Evolutionary conservation across 1,140 invertebrate species (phyloP).

Genomic region (Magallana gigas): DNA sequence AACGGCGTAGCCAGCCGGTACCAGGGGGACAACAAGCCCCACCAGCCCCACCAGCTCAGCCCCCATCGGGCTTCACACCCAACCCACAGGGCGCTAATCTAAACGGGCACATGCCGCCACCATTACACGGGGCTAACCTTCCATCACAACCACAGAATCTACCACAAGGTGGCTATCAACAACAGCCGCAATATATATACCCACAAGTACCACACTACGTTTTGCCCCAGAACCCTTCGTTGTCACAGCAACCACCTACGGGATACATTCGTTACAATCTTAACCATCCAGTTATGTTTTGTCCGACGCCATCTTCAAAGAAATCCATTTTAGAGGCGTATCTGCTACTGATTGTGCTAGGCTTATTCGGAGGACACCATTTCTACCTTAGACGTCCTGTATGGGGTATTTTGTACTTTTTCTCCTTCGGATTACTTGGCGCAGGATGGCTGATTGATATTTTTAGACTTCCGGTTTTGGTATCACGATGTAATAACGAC

Average conservation of each 20-base stretch:
- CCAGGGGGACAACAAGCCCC: not conserved
- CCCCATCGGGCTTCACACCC: not conserved
- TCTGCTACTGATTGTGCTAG: constrained; percentile 39
- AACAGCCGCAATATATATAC: not conserved
- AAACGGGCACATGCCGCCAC: no score
- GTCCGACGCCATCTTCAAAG: not conserved
- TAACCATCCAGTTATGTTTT: not conserved
- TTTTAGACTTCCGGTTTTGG: constrained; percentile 66
- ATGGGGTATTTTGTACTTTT: constrained; percentile 53
- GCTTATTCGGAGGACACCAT: constrained; percentile 52
- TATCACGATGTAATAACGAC: constrained; percentile 62
- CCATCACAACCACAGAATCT: not conserved
- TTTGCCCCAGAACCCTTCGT: not conserved
- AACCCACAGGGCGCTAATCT: not conserved
- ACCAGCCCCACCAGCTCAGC: no score
- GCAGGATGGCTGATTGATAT: constrained; percentile 67
- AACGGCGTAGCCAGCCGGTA: not conserved
- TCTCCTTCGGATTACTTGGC: constrained; percentile 56
- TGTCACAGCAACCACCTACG: constrained; percentile 5
- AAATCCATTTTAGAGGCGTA: constrained; percentile 49
- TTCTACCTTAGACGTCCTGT: constrained; percentile 53
- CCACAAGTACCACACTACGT: not conserved
- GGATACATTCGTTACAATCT: not conserved
- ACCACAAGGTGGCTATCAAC: not conserved
- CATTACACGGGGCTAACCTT: no score